Evolutionary conservation across 1,140 invertebrate species (phyloP), one percentile per base, ranked within the genome.

Genomic region (Saccostrea glomerata): DNA sequence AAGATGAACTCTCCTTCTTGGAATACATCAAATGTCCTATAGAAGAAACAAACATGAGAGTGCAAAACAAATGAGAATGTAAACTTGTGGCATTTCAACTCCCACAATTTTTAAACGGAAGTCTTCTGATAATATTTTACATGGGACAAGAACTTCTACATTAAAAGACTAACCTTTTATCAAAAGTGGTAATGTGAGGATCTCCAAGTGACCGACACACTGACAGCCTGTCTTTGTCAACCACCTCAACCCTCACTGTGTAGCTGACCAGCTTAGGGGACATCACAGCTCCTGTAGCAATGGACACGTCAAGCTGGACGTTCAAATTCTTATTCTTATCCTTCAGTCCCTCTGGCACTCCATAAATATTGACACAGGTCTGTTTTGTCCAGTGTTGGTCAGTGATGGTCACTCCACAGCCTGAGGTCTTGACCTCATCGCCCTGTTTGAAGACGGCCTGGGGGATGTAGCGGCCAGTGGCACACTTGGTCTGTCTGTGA

Each of bases 151-250:
- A 47, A 47, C 47, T 66, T 23, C 60, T 7, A n/a, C 15, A 66
- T 36, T 15, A 77, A 30, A 30, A 58, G 63, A 85, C 90, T 84
- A 87, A 92, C 92, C 88, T 91, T 82, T 73, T 86, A 92, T 93
- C 92, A 90, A 93, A 93, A 17, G 92, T 93, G 5, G 88, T 92
- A 12, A 92, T 90, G 60, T 94, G 93, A 25, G 93, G 93, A 90
- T 94, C 93, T 58, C 91, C 92, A 15, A 90, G 87, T n/a, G 93
- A 92, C 30, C 90, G 86, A 86, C 93, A 94, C 13, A 90, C 83
- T 9, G 90, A 90, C 23, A 89, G 87, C 7, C 77, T 89, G 77
- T 94, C 92, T 63, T 85, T 73, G 86, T 94, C 92, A 56, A 91
- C 91, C 4, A 94, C 89, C n/a, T 87, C 87, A n/a, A 94, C 91